Conservation (phyloP, 2,888 invertebrate genomes). For the Encarsia formosa region DNA sequence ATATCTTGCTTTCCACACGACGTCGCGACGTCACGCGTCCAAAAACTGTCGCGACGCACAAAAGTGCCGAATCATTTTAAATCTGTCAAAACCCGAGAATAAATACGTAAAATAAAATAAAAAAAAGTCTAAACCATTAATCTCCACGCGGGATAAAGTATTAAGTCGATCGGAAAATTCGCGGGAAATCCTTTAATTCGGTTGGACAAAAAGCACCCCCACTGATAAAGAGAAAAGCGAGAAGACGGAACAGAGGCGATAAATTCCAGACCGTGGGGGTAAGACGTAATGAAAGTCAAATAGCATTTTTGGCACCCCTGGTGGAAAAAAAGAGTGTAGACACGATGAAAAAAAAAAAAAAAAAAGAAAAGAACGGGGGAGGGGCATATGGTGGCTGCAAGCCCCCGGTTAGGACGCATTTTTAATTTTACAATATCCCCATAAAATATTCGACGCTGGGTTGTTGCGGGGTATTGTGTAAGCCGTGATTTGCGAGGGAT, state of each 20-base stretch:
- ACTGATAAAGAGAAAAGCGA: background rate
- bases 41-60: background rate
- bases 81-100: background rate
- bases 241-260: conserved; percentile 33
- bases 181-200: conserved; percentile 21
- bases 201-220: background rate
- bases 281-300: conserved; percentile 51
- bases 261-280: conserved; percentile 38
- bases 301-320: conserved; percentile 44
- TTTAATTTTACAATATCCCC: conserved; percentile 50
- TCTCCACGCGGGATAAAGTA: no score
- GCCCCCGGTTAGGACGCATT: conserved; percentile 34
- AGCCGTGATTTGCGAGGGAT: conserved; percentile 48
- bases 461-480: conserved; percentile 37
- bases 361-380: background rate
- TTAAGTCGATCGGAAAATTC: conserved; percentile 14
- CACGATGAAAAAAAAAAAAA: conserved; percentile 10
- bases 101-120: background rate
- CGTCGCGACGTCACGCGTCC: background rate
- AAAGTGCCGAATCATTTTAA: conserved; percentile 11
- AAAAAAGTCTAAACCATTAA: background rate
- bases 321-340: conserved; percentile 9
- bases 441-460: conserved; percentile 49
- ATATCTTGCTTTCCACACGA: conserved; percentile 8
- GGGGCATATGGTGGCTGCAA: conserved; percentile 36